Evolutionary conservation across 2,113 vertebrate species (phyloP), one percentile per base, ranked within the genome.

Genomic region (Archilochus colubris): DNA sequence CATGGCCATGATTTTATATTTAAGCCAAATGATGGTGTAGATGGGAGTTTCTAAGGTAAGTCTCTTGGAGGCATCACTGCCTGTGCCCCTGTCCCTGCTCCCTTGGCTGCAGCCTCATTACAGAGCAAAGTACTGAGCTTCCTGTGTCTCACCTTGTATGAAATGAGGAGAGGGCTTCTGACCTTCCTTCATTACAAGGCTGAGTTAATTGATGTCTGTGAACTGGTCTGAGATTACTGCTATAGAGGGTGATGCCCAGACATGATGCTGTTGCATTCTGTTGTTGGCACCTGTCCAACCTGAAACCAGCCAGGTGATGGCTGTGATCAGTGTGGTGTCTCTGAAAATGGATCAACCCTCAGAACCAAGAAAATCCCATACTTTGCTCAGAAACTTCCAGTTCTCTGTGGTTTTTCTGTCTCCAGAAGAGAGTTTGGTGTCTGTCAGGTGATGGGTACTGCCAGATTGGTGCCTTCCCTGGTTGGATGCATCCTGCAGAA

Each of bases 261-360:
- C 1, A 0, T 2, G 4, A 23, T 59, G 51, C 40, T 7, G 2
- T 38, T 62, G 9, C 63, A 74, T 72, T 12, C 30, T 4, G 2
- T 74, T 79, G 33, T 7, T 44, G 67, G 51, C 17, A 24, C 61
- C 16, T 1, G 9, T 12, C 67, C 21, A 12, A 59, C 74, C 43
- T 54, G 63, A 92, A 87, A 27, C 61, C 63, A 67, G 38, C 18
- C 30, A 55, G 48, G 24, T 63, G 48, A 17, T 44, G 55, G 76
- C 72, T 24, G 1, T 16, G 25, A 43, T 61, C 36, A 46, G 0
- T 0, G 0, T 11, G 46, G 17, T 72, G 40, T n/a, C 36, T 63
- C 75, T 33, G 17, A 69, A 89, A 51, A 51, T 0, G 2, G n/a
- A 19, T 76, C 10, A 12, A 7, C 48, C 7, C 10, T 62, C 7